Conservation (phyloP, 2,113 vertebrate species). For the Rhinogobius similis region DNA sequence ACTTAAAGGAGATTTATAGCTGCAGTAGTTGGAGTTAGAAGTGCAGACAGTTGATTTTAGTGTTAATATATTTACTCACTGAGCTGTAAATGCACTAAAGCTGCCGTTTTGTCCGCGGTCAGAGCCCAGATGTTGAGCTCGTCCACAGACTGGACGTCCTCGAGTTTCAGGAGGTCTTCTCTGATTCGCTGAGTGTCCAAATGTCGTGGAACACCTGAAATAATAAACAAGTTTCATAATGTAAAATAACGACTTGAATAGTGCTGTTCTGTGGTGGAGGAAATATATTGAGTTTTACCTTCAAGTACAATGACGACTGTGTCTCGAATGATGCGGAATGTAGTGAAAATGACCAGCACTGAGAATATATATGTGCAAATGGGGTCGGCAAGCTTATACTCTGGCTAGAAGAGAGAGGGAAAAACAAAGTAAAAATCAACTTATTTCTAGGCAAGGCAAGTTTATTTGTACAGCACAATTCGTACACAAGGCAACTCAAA, state of each 20-base stretch:
- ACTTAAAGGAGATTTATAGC: no score
- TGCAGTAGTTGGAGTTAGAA: no score
- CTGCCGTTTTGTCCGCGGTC: constrained; percentile 89
- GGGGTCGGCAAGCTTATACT: constrained; percentile 96
- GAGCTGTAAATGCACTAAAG: constrained; percentile 90
- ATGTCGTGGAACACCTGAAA: constrained; percentile 88
- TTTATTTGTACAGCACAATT: no score
- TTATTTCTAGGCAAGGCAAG: no score
- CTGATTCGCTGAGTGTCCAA: constrained; percentile 85
- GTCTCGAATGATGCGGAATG: constrained; percentile 90
- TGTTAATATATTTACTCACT: constrained; percentile 73
- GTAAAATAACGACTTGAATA: not conserved
- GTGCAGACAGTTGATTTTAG: no score
- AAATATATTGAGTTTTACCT: constrained; percentile 77
- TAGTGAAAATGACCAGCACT: constrained; percentile 91
- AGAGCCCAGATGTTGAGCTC: constrained; percentile 95
- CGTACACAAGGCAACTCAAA: no score
- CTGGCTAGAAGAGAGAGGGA: constrained; percentile 79
- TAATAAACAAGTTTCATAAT: not conserved
- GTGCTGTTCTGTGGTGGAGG: not conserved
- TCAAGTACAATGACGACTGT: constrained; percentile 91
- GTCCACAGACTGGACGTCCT: constrained; percentile 91
- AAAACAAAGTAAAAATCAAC: no score
- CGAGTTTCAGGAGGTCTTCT: constrained; percentile 91
- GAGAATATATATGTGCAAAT: constrained; percentile 97